Evolutionary conservation across 92 coral and sea anemone genomes (phyloP).

Genomic region (Phenganax stokvisi): DNA sequence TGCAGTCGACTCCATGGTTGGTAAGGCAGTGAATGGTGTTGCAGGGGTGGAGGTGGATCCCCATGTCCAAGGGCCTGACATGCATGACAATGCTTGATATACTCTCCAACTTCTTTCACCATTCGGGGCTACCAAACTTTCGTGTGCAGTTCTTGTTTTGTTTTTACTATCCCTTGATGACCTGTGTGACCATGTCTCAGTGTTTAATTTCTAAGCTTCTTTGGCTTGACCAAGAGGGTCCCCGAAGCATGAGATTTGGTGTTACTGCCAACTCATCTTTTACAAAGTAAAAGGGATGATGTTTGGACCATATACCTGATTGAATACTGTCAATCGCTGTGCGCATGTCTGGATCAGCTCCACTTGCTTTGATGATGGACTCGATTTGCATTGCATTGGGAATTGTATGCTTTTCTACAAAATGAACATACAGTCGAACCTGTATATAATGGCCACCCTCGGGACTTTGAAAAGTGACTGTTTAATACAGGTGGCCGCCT

Average conservation of each 20-base stretch:
- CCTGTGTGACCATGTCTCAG: background rate
- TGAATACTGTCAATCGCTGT: background rate
- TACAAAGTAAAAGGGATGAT: background rate
- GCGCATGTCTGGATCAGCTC: constrained; percentile 2
- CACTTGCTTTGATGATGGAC: background rate
- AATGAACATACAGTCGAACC: background rate
- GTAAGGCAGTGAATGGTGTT: constrained; percentile 21
- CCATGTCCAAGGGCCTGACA: background rate
- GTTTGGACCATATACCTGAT: background rate
- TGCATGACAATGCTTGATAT: background rate
- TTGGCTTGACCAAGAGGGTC: too few relatives aligned
- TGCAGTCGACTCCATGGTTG: constrained; percentile 12
- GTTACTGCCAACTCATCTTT: background rate
- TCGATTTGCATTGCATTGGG: background rate
- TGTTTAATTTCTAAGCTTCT: background rate
- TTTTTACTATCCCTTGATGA: constrained; percentile 12
- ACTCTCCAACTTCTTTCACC: background rate
- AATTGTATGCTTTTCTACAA: background rate
- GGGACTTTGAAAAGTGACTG: too few relatives aligned
- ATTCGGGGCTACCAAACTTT: constrained; percentile 22
- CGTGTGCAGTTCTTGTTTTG: background rate
- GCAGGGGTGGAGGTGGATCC: constrained; percentile 24
- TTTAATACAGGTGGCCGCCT: too few relatives aligned
- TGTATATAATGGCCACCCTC: too few relatives aligned
- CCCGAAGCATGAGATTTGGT: too few relatives aligned